These are phyloP conservation scores for Euzophera pinguis DNA, from an alignment of 2,888 invertebrate species.

Conservation along the genomic window DNA sequence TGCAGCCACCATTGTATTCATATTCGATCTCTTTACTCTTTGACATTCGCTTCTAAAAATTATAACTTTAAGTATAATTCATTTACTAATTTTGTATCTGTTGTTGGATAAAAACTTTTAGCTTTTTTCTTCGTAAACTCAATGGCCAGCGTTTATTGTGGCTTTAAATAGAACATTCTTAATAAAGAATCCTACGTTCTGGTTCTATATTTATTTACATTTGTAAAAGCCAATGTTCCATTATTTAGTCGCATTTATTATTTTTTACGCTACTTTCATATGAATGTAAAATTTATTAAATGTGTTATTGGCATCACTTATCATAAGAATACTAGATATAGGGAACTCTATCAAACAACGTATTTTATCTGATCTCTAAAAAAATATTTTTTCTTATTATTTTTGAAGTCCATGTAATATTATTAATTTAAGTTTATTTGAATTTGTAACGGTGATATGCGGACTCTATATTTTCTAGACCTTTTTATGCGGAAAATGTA, in stretches of 20 bases:
- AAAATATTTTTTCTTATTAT: too few relatives aligned
- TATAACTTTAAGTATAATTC: conserved; percentile 65
- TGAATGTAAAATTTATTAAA: too few relatives aligned
- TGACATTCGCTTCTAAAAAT: conserved; percentile 67
- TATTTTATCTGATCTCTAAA: too few relatives aligned
- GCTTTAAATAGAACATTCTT: conserved; percentile 2
- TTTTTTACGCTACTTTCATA: too few relatives aligned
- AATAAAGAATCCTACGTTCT: not conserved
- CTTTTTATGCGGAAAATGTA: too few relatives aligned
- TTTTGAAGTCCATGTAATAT: too few relatives aligned
- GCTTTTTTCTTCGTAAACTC: conserved; percentile 3
- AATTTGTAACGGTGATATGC: too few relatives aligned
- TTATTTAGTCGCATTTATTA: not conserved
- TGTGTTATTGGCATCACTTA: too few relatives aligned
- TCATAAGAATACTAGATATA: too few relatives aligned
- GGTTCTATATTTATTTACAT: not conserved
- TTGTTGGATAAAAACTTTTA: conserved; percentile 23
- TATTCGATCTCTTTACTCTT: conserved; percentile 64
- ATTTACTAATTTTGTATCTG: conserved; percentile 49
- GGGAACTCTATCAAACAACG: too few relatives aligned
- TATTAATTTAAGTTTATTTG: too few relatives aligned
- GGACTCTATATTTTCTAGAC: too few relatives aligned
- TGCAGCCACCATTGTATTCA: conserved; percentile 63
- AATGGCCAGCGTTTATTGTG: not conserved
- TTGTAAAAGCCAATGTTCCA: not conserved